Conservation (phyloP, 2,888 invertebrate genomes). For the Aphidoletes aphidimyza region DNA sequence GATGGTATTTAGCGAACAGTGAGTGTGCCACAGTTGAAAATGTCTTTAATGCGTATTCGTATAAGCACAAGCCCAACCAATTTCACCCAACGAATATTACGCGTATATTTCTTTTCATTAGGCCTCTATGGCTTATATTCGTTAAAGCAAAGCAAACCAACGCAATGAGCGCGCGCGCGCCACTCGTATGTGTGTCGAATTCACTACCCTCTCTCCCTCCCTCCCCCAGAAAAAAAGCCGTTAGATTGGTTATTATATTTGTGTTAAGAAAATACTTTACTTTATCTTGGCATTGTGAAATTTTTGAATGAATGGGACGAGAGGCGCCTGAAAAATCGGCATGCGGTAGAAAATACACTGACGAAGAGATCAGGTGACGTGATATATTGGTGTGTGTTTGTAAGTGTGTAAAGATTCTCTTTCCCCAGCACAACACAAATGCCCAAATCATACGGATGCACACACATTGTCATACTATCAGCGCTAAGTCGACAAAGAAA, state of each 20-base stretch:
- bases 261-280: not conserved
- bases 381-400: slow-evolving; percentile 10
- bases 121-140: too few relatives aligned
- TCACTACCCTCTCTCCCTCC: not conserved
- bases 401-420: too few relatives aligned
- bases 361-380: slow-evolving; percentile 19
- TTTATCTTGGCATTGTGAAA: not conserved
- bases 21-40: not conserved
- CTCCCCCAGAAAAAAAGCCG: not conserved
- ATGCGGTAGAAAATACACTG: not conserved
- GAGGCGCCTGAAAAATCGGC: not conserved
- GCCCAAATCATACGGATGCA: not conserved
- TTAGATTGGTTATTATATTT: slow-evolving; percentile 27
- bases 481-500: slow-evolving; percentile 4
- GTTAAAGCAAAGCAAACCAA: too few relatives aligned
- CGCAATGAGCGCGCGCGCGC: too few relatives aligned
- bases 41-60: too few relatives aligned
- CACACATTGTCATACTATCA: not conserved
- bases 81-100: too few relatives aligned
- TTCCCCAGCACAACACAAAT: not conserved
- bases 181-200: not conserved
- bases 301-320: too few relatives aligned
- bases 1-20: not conserved
- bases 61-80: too few relatives aligned
- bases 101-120: too few relatives aligned